phyloP scores from a whole-genome alignment of 2,113 vertebrate genomes.

The Oncorhynchus kisutch region DNA sequence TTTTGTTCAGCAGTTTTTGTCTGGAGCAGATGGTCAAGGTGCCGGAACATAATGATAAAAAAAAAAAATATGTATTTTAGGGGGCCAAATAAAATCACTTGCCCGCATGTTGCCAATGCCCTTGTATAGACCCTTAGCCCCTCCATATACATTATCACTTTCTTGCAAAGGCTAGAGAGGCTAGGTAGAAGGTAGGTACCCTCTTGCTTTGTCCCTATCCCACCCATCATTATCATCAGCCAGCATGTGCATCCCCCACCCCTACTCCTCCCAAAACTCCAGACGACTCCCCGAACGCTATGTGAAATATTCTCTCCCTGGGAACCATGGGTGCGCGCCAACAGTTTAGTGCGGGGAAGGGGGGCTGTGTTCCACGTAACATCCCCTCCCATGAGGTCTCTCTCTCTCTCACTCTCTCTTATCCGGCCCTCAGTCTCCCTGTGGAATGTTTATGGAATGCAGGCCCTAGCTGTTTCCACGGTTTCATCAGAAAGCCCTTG shows the following conservation, averaged over 20 bases:
- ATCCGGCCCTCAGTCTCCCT: conserved; percentile 59
- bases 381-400: conserved; percentile 17
- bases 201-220: too few relatives aligned
- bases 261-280: conserved; percentile 8
- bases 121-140: too few relatives aligned
- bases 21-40: too few relatives aligned
- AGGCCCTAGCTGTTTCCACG: conserved; percentile 50
- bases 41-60: too few relatives aligned
- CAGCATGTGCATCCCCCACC: not conserved
- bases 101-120: too few relatives aligned
- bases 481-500: conserved; percentile 50
- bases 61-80: too few relatives aligned
- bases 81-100: too few relatives aligned
- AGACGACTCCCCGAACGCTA: conserved; percentile 38
- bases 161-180: too few relatives aligned
- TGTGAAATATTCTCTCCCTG: conserved; percentile 52
- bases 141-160: too few relatives aligned
- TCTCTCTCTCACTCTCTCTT: conserved; percentile 42
- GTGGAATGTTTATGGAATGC: conserved; percentile 70
- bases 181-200: too few relatives aligned
- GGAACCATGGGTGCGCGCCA: conserved; percentile 34
- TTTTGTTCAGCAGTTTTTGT: too few relatives aligned
- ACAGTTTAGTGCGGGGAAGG: not conserved
- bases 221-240: not conserved
- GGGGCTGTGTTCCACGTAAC: too few relatives aligned